Evolutionary conservation across 2,797 vertebrate species (phyloP), one percentile per base, ranked within the genome.

Genomic region (Phataginus tetradactyla): DNA sequence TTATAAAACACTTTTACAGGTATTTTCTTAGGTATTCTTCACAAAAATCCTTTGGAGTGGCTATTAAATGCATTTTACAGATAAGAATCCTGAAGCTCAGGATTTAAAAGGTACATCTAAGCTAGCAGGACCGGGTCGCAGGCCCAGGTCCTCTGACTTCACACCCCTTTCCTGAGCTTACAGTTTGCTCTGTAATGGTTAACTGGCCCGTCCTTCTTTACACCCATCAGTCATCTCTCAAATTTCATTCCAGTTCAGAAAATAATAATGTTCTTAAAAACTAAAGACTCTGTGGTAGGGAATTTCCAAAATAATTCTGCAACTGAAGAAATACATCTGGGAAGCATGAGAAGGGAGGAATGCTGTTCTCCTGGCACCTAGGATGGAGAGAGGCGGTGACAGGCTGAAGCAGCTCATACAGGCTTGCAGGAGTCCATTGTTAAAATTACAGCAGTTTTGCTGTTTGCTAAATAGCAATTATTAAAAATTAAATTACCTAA

Each of bases 231-330:
- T 59, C 72, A 29, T 34, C 25, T 92, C 37, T 90, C 32, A 80
- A 37, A 39, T 92, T 74, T 68, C 27, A 71, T 89, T 74, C 21
- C 61, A 68, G 2, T 57, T 71, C 14, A 49, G 63, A 21, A 92
- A 95, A 63, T 74, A 81, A 27, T 53, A 68, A 84, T 39, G 39
- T 29, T 69, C 91, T 68, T 55, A 37, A 96, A 90, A 51, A 18
- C 55, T 8, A 55, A 88, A 71, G n/a, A 39, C 23, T 1, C 49
- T 72, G 6, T 21, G 42, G 17, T 68, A 45, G 20, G 4, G 4
- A 77, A 86, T 77, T 69, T 72, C 32, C 18, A 59, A 71, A 71
- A 59, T 63, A 77, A 55, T 90, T 18, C 49, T 81, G 32, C 32
- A 77, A 37, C 51, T 11, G 3, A 81, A 21, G 32, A 27, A 61